Evolutionary conservation across 2,113 vertebrate species (phyloP).

Genomic region (Lampris megalopsis): DNA sequence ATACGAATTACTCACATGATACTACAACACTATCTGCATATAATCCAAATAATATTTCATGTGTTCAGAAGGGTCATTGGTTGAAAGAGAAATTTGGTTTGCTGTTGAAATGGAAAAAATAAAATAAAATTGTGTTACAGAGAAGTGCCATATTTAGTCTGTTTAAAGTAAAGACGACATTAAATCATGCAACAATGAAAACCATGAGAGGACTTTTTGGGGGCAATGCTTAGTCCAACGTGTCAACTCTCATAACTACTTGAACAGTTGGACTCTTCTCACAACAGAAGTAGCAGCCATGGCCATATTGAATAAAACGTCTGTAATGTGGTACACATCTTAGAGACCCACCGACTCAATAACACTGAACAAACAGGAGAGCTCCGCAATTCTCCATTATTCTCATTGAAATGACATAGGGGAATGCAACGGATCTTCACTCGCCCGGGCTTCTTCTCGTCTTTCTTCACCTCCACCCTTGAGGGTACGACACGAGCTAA

Average conservation of each 20-base stretch:
- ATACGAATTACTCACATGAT: too few species aligned
- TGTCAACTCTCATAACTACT: background rate
- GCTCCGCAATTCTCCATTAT: slow-evolving; percentile 2
- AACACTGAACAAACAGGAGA: background rate
- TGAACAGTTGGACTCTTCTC: slow-evolving; percentile 28
- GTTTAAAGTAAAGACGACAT: too few species aligned
- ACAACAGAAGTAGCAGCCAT: slow-evolving; percentile 30
- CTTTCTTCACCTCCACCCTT: slow-evolving; percentile 16
- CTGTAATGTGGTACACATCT: slow-evolving; percentile 30
- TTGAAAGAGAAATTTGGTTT: too few species aligned
- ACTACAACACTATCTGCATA: too few species aligned
- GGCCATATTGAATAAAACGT: slow-evolving; percentile 32
- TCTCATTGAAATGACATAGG: slow-evolving; percentile 17
- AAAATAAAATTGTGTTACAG: too few species aligned
- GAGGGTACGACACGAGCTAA: slow-evolving; percentile 31
- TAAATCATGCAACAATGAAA: too few species aligned
- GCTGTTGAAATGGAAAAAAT: too few species aligned
- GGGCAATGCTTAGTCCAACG: too few species aligned
- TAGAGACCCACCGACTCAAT: slow-evolving; percentile 31
- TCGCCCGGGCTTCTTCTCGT: slow-evolving; percentile 5
- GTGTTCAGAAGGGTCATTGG: too few species aligned
- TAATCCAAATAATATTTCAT: too few species aligned
- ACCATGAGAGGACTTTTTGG: too few species aligned
- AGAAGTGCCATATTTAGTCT: too few species aligned
- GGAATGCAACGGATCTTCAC: slow-evolving; percentile 39